phyloP scores from a whole-genome alignment of 1,140 invertebrate genomes.

The Gryllus bimaculatus region DNA sequence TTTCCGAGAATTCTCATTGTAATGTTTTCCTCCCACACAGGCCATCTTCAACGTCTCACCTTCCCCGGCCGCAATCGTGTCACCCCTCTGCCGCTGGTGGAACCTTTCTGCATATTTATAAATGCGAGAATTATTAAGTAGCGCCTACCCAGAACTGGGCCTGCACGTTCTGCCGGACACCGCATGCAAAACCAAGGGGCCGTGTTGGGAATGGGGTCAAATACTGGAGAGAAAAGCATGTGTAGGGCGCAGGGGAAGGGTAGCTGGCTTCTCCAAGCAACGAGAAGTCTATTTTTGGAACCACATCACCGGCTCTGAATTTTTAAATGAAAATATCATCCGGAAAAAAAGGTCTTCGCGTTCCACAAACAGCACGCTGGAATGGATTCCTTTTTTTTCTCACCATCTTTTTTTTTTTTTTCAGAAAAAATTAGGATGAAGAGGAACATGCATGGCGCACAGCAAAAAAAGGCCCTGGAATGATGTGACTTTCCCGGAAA shows the following conservation, averaged over 20 bases:
- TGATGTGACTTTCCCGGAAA: background rate
- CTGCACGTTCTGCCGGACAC: background rate
- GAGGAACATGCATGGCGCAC: background rate
- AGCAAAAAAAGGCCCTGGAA: background rate
- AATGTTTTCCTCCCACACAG: too few relatives aligned
- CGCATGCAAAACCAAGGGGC: background rate
- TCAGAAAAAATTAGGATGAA: background rate
- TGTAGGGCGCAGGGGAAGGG: too few relatives aligned
- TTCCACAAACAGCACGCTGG: background rate
- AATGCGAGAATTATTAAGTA: background rate
- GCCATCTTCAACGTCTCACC: too few relatives aligned
- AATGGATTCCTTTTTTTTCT: background rate
- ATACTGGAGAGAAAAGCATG: background rate
- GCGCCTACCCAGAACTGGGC: background rate
- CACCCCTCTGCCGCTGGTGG: too few relatives aligned
- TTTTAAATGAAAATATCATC: constrained; percentile 6
- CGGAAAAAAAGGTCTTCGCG: background rate
- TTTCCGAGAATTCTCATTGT: too few relatives aligned
- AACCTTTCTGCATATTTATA: background rate
- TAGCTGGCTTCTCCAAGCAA: background rate
- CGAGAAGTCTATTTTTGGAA: background rate
- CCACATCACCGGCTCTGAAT: background rate
- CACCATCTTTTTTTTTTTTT: background rate
- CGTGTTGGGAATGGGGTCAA: too few relatives aligned
- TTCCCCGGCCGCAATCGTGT: too few relatives aligned